Evolutionary conservation across 2,113 vertebrate species (phyloP), one percentile per base, ranked within the genome.

Genomic region (Panthera leo): DNA sequence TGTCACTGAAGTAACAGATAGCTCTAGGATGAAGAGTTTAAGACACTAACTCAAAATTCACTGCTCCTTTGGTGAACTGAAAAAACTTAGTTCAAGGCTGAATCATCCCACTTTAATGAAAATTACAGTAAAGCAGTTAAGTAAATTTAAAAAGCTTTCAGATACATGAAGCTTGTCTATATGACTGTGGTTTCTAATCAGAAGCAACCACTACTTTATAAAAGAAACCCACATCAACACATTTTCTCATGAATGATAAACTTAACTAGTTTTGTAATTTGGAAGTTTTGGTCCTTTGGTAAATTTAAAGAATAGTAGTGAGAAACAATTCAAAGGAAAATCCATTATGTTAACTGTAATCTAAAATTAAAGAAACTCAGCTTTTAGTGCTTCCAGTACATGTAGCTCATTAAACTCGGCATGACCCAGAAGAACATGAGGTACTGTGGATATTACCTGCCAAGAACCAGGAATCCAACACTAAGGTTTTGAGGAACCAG

Each of bases 351-450:
- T 97, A 97, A 97, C 95, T 97, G 95, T 58, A 98, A 91, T 94
- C 92, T 98, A 98, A 98, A 99, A 98, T 98, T 95, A 97, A 98
- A 98, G 86, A 48, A 96, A 96, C 97, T 90, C 87, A 98, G 97
- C 0, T 95, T 98, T 98, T 94, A 98, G 96, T 98, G 97, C 89
- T 98, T 98, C 98, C 39, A 96, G 95, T 96, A 98, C 95, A 98
- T 95, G 97, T 9, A 96, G 97, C 98, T 97, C 97, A 98, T 97
- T 97, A 98, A 98, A 97, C 96, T 7, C 98, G 98, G 97, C 78
- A 25, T 21, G 93, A 39, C 61, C 94, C 97, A 98, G 94, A 73
- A 73, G 98, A 98, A 98, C 98, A 98, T 63, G 75, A 98, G 98
- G 97, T 97, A 98, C 97, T 97, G 85, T 78, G 91, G 97, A 98